Percentiles rank a stretch among this genome's conserved stretches.
Evolutionary conservation across 2,888 invertebrate species (phyloP).

Genomic region (Onthophagus sagittarius): DNA sequence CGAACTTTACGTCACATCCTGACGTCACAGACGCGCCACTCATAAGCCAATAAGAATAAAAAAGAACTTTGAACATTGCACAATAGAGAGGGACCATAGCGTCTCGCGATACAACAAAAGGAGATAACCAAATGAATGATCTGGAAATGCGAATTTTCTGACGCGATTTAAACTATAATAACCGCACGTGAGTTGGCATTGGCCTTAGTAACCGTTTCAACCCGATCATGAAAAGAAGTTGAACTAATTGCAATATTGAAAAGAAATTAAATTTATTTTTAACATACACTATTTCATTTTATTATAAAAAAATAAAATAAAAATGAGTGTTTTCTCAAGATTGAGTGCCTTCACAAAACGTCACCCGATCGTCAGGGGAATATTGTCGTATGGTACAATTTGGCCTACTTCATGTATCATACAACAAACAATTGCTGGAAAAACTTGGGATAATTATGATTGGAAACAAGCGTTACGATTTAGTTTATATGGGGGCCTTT

Average conservation of each 20-base stretch:
- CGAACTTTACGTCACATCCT: background rate
- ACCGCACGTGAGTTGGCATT: background rate
- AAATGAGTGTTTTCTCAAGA: conserved; percentile 50
- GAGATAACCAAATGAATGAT: background rate
- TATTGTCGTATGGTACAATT: conserved; percentile 67
- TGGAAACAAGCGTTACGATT: conserved; percentile 69
- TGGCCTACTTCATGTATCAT: conserved; percentile 72
- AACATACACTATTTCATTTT: background rate
- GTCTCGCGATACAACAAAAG: background rate
- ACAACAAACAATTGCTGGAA: conserved; percentile 67
- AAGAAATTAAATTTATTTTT: background rate
- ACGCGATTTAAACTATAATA: background rate
- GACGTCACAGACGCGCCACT: background rate
- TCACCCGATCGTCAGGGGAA: conserved; percentile 58
- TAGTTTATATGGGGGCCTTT: conserved; percentile 74
- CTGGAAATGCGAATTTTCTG: background rate
- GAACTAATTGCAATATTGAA: background rate
- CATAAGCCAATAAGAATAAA: background rate
- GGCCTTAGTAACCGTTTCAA: background rate
- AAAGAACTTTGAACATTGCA: background rate
- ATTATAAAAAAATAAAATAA: conserved; percentile 18
- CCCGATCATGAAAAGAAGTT: background rate
- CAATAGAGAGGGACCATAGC: background rate
- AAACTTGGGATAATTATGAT: conserved; percentile 62
- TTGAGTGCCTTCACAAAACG: conserved; percentile 48